Percentiles rank a stretch among this genome's conserved stretches.
Conservation (phyloP, 2,113 vertebrate genomes). For the Camelus bactrianus region DNA sequence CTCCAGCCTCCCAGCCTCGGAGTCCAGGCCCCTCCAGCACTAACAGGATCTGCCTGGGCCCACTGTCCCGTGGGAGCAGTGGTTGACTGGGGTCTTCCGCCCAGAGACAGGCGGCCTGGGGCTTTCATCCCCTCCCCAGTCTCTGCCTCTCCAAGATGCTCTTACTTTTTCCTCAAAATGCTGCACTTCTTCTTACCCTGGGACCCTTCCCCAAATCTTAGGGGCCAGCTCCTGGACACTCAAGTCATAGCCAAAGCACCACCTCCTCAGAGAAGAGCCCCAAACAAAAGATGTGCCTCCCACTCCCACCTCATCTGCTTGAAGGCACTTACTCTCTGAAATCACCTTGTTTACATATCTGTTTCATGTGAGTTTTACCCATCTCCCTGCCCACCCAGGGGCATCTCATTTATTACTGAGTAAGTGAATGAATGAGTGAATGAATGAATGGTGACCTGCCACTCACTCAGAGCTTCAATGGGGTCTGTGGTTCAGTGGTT, state of each 20-base stretch:
- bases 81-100: background rate
- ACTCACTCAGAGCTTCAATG: rapidly evolving
- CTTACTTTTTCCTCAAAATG: background rate
- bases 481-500: background rate
- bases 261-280: background rate
- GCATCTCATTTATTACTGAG: rapidly evolving
- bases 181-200: background rate
- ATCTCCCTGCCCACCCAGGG: background rate
- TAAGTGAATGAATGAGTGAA: no score
- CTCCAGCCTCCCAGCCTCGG: background rate
- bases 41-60: rapidly evolving
- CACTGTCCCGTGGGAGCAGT: rapidly evolving
- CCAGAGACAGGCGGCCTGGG: background rate
- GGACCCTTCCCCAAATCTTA: background rate
- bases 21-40: background rate
- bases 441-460: background rate
- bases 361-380: background rate
- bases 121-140: background rate
- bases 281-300: rapidly evolving
- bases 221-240: background rate
- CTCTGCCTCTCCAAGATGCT: background rate
- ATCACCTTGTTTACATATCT: background rate
- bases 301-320: no score
- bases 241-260: background rate
- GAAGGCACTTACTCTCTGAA: background rate